phyloP scores from a whole-genome alignment of 2,797 vertebrate genomes.

The Limnodromus scolopaceus region DNA sequence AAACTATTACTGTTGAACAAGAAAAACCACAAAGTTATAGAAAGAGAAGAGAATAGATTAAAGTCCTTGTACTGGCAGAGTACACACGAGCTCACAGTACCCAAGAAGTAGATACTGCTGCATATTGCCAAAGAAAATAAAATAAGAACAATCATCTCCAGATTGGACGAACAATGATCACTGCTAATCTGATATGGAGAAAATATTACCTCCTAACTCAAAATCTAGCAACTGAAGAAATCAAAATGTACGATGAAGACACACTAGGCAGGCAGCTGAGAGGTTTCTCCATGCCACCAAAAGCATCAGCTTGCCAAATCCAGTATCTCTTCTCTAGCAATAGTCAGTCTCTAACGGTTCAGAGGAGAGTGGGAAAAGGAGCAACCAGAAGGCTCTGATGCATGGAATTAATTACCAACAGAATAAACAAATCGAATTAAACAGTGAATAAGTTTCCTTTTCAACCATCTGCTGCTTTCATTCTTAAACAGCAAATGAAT shows the following conservation, averaged over 20 bases:
- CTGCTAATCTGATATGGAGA: neutral
- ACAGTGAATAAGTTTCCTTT: neutral
- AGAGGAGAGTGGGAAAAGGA: neutral
- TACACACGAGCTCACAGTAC: neutral
- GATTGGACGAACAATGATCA: neutral
- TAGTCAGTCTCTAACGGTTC: neutral
- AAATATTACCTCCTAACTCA: neutral
- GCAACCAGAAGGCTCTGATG: neutral
- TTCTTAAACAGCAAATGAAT: constrained; percentile 10
- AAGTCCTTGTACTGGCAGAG: neutral
- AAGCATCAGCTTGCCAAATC: neutral
- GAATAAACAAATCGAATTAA: constrained; percentile 30
- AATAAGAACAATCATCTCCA: neutral
- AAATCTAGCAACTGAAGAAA: neutral
- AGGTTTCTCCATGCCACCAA: neutral
- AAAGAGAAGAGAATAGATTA: neutral
- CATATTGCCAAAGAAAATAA: neutral
- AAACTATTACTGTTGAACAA: neutral
- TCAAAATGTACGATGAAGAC: neutral
- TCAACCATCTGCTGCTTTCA: constrained; percentile 14
- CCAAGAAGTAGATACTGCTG: neutral
- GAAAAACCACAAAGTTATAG: neutral
- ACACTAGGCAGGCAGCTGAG: neutral
- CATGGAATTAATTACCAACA: neutral
- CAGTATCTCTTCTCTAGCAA: neutral